Percentiles rank a stretch among this genome's conserved stretches.
These are phyloP conservation scores for Celastrina argiolus DNA, from an alignment of 2,888 invertebrate species.

Conservation along the genomic window DNA sequence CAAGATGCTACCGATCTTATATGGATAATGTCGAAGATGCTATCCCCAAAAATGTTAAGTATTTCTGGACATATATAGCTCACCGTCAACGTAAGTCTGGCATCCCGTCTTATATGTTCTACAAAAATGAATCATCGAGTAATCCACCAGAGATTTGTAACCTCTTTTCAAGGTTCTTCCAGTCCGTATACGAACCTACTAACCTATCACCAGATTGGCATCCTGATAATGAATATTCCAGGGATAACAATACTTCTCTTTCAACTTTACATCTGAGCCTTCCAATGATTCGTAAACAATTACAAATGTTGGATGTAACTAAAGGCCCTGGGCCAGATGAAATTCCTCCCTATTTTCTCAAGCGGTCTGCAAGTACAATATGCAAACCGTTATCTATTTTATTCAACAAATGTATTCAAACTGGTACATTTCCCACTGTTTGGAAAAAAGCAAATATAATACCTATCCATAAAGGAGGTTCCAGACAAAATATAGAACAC, in stretches of 20 bases:
- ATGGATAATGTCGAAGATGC: slow-evolving; percentile 25
- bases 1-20: slow-evolving; percentile 26
- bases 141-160: slow-evolving; percentile 18
- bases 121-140: neutral
- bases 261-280: too few species aligned
- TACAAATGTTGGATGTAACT: too few species aligned
- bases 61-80: slow-evolving; percentile 24
- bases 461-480: too few species aligned
- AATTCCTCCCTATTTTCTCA: too few species aligned
- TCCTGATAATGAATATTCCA: neutral
- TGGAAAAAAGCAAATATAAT: too few species aligned
- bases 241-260: too few species aligned
- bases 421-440: too few species aligned
- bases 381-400: too few species aligned
- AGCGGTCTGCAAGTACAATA: too few species aligned
- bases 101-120: slow-evolving; percentile 15
- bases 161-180: slow-evolving; percentile 17
- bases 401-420: too few species aligned
- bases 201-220: neutral
- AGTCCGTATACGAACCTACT: slow-evolving; percentile 18
- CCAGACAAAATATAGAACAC: neutral
- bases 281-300: too few species aligned
- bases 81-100: slow-evolving; percentile 18
- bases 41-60: slow-evolving; percentile 28
- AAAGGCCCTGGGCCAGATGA: too few species aligned